Evolutionary conservation across 2,888 invertebrate genomes (phyloP), one percentile per base, ranked within the genome.

Genomic region (Drosophila borealis): DNA sequence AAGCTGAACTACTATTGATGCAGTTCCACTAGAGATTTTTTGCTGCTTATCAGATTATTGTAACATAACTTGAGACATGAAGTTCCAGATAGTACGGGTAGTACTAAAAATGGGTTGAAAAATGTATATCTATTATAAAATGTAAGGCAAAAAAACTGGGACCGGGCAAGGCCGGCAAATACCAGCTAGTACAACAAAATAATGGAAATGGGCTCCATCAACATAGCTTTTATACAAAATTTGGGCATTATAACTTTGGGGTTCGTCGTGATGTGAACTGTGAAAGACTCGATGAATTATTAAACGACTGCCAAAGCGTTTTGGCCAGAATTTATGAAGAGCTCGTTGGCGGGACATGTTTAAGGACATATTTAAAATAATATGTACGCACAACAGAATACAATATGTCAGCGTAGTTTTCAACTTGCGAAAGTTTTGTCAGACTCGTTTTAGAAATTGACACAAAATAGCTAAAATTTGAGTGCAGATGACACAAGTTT

Each of bases 371-470:
- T 19, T 42, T 33, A 10, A 50, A 59, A 29, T 33, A 41, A 42
- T 34, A 51, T 19, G n/a, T 10, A 50, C 37, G n/a, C n/a, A 50
- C 10, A 37, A 19, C 14, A 19, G 36, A 21, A 13, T 13, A 17
- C 46, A 42, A 61, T 51, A 45, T 64, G 45, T 50, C 37, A 50
- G 64, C 49, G 45, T 19, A 34, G 42, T 69, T 69, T 60, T 44
- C 42, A 37, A 9, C 21, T 34, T 55, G 19, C 33, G 14, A 65
- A 65, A 63, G 34, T 63, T 65, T 65, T 54, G 33, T 34, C 34
- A 19, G 60, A 37, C n/a, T 55, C 34, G 33, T 55, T 45, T 55
- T 48, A 48, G 17, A 29, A 63, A 59, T 63, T 63, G 51, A 34
- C 51, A 42, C 59, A 50, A 50, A 59, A 50, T 59, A 56, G 56